phyloP scores from a whole-genome alignment of 1,140 invertebrate genomes.

The Bathynomus jamesi region DNA sequence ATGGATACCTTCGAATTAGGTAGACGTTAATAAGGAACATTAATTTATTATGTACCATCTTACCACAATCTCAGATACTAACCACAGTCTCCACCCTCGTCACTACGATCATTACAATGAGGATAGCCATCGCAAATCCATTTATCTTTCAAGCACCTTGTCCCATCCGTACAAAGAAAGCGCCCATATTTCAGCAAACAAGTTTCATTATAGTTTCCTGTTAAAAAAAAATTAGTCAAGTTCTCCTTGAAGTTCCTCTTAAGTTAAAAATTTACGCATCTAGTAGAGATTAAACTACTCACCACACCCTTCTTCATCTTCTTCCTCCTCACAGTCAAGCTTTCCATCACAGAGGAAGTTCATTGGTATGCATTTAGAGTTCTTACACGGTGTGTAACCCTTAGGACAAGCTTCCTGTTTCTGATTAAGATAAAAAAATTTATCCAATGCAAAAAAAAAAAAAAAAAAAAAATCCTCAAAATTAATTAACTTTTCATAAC shows the following conservation, averaged over 20 bases:
- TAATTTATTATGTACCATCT: too few relatives aligned
- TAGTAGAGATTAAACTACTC: too few relatives aligned
- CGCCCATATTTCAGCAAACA: neutral
- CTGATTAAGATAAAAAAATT: too few relatives aligned
- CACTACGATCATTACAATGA: constrained; percentile 66
- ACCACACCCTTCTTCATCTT: neutral
- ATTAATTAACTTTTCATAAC: neutral
- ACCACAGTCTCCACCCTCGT: constrained; percentile 70
- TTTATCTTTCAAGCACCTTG: constrained; percentile 55
- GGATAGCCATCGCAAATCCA: constrained; percentile 57
- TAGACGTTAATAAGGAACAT: neutral
- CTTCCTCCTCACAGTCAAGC: neutral
- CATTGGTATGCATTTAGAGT: neutral
- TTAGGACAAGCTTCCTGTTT: neutral
- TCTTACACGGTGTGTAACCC: neutral
- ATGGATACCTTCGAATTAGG: neutral
- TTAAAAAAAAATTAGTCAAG: neutral
- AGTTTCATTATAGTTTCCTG: neutral
- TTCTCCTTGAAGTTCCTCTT: neutral
- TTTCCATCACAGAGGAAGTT: neutral
- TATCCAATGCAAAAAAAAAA: neutral
- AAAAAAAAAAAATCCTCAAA: neutral
- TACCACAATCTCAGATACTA: constrained; percentile 37
- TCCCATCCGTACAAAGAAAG: constrained; percentile 53
- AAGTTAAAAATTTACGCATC: neutral